A percentile compares a stretch with the other conserved stretches of the same genome.
Evolutionary conservation across 2,797 vertebrate species (phyloP).

Genomic region (Cynopterus sphinx): DNA sequence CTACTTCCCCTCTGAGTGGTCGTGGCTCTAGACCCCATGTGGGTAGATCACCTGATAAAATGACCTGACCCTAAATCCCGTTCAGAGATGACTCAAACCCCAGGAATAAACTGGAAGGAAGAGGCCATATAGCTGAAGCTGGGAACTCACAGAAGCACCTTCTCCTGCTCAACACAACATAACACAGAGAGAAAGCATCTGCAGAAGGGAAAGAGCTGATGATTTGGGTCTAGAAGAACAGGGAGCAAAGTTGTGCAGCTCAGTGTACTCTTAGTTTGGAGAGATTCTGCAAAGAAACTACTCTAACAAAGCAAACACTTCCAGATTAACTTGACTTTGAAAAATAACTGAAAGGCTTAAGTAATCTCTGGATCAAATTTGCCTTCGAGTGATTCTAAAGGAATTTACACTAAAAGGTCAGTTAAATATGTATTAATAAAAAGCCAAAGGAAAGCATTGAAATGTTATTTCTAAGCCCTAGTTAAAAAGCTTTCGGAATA

Average conservation of each 20-base stretch:
- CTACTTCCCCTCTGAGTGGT: not conserved
- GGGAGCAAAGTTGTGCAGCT: not conserved
- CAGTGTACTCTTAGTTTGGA: not conserved
- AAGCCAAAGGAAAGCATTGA: not conserved
- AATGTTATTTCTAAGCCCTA: not conserved
- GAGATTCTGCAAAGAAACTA: not conserved
- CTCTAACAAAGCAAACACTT: not conserved
- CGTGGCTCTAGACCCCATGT: accelerated
- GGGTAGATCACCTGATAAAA: not conserved
- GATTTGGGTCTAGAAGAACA: not conserved
- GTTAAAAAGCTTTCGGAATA: not conserved
- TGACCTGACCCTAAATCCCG: not conserved
- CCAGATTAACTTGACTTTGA: not conserved
- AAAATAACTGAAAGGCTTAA: not conserved
- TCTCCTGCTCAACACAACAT: not conserved
- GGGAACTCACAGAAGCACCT: not conserved
- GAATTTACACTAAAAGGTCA: not conserved
- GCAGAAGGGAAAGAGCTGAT: not conserved
- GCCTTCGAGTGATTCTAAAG: not conserved
- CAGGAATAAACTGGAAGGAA: not conserved
- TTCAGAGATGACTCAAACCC: not conserved
- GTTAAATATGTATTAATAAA: not conserved
- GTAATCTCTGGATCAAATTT: not conserved
- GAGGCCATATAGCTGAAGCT: not conserved
- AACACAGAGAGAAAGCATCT: not conserved